These are phyloP conservation scores for Sialis fuliginosa DNA, from an alignment of 2,888 invertebrate species.

Conservation along the genomic window DNA sequence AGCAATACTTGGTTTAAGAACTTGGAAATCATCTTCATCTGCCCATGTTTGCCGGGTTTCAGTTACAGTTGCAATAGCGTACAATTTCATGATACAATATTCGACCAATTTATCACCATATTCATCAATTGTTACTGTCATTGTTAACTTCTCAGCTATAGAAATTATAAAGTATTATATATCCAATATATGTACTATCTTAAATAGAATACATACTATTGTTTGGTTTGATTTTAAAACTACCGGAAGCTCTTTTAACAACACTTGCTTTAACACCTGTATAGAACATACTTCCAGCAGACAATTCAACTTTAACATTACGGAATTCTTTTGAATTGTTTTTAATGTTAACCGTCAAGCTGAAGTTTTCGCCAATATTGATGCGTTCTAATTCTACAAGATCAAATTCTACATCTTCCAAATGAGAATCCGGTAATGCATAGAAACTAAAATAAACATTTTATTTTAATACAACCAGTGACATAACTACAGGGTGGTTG, in stretches of 20 bases:
- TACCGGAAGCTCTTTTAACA: constrained; percentile 51
- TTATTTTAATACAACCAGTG: no score
- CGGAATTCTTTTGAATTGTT: constrained; percentile 40
- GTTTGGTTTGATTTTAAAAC: constrained; percentile 41
- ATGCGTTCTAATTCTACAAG: constrained; percentile 54
- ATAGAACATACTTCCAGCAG: constrained; percentile 55
- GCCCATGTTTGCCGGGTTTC: constrained; percentile 73
- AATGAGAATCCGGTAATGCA: constrained; percentile 33
- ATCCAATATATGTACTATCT: background rate
- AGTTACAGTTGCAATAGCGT: constrained; percentile 56
- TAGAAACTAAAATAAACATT: constrained; percentile 32
- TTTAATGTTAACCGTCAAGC: constrained; percentile 43
- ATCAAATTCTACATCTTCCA: constrained; percentile 44
- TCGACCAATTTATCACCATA: constrained; percentile 66
- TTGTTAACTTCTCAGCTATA: constrained; percentile 34
- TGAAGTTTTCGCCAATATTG: constrained; percentile 49
- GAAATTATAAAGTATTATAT: constrained; percentile 2
- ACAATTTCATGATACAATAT: constrained; percentile 62
- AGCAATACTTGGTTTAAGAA: constrained; percentile 50
- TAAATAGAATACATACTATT: constrained; percentile 30
- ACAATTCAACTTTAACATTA: constrained; percentile 45
- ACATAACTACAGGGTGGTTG: no score
- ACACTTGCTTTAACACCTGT: constrained; percentile 53
- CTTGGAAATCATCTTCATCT: constrained; percentile 66
- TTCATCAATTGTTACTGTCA: constrained; percentile 44